Evolutionary conservation across 2,888 invertebrate genomes (phyloP), one percentile per base, ranked within the genome.

Genomic region (Tetranychus piercei): DNA sequence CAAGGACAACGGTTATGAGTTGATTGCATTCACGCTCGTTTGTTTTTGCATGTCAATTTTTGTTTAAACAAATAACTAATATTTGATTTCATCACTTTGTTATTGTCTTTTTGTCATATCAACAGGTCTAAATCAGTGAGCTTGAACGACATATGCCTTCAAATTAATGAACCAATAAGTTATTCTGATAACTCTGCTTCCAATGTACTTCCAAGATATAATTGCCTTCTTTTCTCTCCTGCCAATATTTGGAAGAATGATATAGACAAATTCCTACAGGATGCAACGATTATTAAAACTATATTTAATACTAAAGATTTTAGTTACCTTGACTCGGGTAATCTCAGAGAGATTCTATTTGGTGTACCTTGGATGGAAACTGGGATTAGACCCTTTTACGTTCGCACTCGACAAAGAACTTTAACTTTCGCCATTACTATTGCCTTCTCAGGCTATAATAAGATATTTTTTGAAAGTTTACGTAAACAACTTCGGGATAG

Each of bases 161-260:
- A 78, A 78, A 78, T 79, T 4, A 78, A 77, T 55, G 79, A 79
- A 73, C 76, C 79, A 9, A 71, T 78, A 44, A 34, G 23, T 23
- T 22, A 66, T 44, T 66, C 43, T 9, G 77, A 78, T 70, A 74
- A 77, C n/a, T 44, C 71, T 15, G 73, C 76, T n/a, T 73, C 77
- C 44, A 78, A 78, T 45, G 77, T 82, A 70, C 85, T 96, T 77
- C 95, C 96, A 0, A 91, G 94, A 82, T 95, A 92, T 82, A 90
- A 89, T 82, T 96, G 96, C 82, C 86, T 96, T 44, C 84, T 93
- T 66, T 84, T 96, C 9, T 95, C 95, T 1, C 96, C 95, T 0
- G 94, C 93, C 7, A 94, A 92, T 84, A 86, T 96, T 76, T 96
- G 96, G 96, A 88, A 89, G 79, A 89, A 91, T 81, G 90, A 90